Evolutionary conservation across 2,888 invertebrate genomes (phyloP).

Genomic region (Hoplodrina ambigua): DNA sequence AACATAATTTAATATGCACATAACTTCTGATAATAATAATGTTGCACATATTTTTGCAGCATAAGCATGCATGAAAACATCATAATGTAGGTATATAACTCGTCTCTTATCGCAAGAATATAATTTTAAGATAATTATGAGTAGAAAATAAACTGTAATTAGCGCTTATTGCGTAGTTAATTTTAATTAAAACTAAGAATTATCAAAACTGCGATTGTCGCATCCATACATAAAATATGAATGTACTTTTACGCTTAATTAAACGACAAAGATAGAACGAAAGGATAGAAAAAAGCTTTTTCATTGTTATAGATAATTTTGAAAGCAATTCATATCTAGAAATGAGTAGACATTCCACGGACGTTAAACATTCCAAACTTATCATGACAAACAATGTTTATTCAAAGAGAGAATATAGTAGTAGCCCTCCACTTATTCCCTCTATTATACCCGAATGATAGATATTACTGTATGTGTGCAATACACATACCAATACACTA

Average conservation of each 20-base stretch:
- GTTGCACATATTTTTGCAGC: slow-evolving; percentile 1
- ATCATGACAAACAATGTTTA: too few relatives aligned
- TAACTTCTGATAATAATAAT: slow-evolving; percentile 7
- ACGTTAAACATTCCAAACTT: too few relatives aligned
- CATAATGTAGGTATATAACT: slow-evolving; percentile 1
- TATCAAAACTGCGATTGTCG: neutral
- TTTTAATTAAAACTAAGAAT: slow-evolving; percentile 12
- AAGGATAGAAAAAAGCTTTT: neutral
- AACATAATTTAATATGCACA: slow-evolving; percentile 10
- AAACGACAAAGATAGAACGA: neutral
- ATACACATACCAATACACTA: neutral
- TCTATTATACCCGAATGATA: neutral
- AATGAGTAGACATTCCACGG: neutral
- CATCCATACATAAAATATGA: neutral
- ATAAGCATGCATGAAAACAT: slow-evolving; percentile 22
- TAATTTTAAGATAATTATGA: slow-evolving; percentile 8
- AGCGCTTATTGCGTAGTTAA: too few relatives aligned
- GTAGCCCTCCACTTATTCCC: too few relatives aligned
- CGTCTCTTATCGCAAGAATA: neutral
- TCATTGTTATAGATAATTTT: neutral
- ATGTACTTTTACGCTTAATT: neutral
- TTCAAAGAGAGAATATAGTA: too few relatives aligned
- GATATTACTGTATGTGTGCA: neutral
- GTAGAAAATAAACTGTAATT: slow-evolving; percentile 10
- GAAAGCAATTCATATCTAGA: neutral